A percentile compares a stretch with the other conserved stretches of the same genome.
Evolutionary conservation across 2,113 vertebrate genomes (phyloP).

Genomic region (Paratilapia polleni): DNA sequence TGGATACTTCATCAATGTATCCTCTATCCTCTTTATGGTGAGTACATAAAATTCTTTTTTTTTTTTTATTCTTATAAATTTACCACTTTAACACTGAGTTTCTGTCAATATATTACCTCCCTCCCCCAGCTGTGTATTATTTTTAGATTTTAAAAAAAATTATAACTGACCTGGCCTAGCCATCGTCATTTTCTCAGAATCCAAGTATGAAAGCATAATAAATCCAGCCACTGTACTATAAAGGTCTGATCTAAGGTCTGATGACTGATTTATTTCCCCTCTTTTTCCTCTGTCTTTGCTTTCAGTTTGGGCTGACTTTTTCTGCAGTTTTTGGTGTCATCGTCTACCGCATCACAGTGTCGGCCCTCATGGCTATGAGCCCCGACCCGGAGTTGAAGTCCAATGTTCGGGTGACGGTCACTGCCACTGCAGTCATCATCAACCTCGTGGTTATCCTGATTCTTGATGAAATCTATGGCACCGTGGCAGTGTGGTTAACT

Average conservation of each 20-base stretch:
- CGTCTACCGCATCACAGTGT: constrained; percentile 90
- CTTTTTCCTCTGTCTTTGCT: neutral
- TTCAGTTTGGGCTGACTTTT: constrained; percentile 91
- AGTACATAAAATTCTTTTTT: constrained; percentile 17
- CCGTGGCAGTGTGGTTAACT: constrained; percentile 93
- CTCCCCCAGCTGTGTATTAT: too few relatives aligned
- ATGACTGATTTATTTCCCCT: neutral
- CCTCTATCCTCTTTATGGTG: constrained; percentile 96
- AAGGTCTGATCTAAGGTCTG: neutral
- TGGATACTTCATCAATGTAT: constrained; percentile 91
- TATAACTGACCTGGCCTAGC: neutral
- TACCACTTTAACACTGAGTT: neutral
- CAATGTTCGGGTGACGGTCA: constrained; percentile 90
- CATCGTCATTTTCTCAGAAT: accelerated
- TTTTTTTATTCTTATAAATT: neutral
- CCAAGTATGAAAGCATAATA: neutral
- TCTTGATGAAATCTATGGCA: constrained; percentile 94
- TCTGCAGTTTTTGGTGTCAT: constrained; percentile 94
- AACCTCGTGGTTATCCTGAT: constrained; percentile 96
- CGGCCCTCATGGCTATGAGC: constrained; percentile 91
- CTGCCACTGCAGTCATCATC: constrained; percentile 94
- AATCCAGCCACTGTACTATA: neutral
- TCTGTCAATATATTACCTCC: neutral
- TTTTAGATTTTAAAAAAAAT: neutral
- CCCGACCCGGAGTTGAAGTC: constrained; percentile 85